phyloP scores from a whole-genome alignment of 2,888 invertebrate species.

The Polydrusus cervinus region DNA sequence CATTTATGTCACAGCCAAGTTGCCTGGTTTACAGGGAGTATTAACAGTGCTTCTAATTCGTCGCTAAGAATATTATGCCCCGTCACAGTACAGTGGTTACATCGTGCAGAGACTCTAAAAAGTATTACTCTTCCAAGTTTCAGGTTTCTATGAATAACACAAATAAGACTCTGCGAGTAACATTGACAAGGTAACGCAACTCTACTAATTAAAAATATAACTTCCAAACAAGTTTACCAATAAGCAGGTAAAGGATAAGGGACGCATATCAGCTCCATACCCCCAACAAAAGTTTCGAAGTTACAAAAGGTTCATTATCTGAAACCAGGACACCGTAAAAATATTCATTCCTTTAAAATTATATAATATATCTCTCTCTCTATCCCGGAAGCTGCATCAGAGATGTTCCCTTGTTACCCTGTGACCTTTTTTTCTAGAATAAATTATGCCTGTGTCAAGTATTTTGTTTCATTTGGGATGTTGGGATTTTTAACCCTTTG shows the following conservation, averaged over 20 bases:
- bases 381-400: constrained; percentile 44
- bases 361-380: constrained; percentile 43
- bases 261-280: constrained; percentile 38
- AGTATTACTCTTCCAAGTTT: background rate
- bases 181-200: too few relatives aligned
- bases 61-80: too few relatives aligned
- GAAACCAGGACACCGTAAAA: constrained; percentile 52
- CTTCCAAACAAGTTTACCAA: constrained; percentile 17
- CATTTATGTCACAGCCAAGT: too few relatives aligned
- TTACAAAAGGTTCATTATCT: constrained; percentile 51
- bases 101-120: too few relatives aligned
- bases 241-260: constrained; percentile 48
- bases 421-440: constrained; percentile 52
- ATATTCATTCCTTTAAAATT: constrained; percentile 55
- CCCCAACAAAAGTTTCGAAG: constrained; percentile 43
- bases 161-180: too few relatives aligned
- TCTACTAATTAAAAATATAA: constrained; percentile 23
- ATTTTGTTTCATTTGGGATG: constrained; percentile 46
- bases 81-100: too few relatives aligned
- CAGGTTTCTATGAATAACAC: too few relatives aligned
- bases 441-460: constrained; percentile 43
- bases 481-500: constrained; percentile 11
- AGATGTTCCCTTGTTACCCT: constrained; percentile 47
- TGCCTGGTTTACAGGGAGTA: too few relatives aligned
- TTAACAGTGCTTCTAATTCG: too few relatives aligned